phyloP scores from a whole-genome alignment of 2,888 invertebrate species.

The Dicranocentrus wangi region DNA sequence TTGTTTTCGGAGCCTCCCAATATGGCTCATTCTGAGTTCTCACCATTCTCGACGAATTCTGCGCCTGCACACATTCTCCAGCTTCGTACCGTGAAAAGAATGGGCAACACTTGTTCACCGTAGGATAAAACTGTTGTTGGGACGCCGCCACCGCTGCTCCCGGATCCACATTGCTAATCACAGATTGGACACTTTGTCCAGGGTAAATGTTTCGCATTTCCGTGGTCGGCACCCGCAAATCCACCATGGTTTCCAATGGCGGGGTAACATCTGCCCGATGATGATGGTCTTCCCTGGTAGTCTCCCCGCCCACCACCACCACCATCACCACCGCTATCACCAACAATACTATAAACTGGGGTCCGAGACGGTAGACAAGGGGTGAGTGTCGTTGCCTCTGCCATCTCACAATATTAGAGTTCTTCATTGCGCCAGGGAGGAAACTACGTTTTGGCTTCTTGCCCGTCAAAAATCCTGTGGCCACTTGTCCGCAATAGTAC shows the following conservation, averaged over 20 bases:
- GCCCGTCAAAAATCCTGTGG: neutral
- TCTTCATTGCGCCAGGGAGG: constrained; percentile 15
- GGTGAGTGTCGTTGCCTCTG: neutral
- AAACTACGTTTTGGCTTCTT: neutral
- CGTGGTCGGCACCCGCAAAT: neutral
- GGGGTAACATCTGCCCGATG: neutral
- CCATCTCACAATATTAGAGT: constrained; percentile 32
- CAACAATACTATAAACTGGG: neutral
- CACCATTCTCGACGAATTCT: constrained; percentile 48
- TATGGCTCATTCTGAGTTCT: constrained; percentile 51
- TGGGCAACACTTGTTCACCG: constrained; percentile 71
- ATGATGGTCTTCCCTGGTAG: neutral
- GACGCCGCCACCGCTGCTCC: neutral
- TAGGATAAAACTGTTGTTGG: constrained; percentile 56
- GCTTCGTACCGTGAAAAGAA: constrained; percentile 69
- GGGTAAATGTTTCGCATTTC: constrained; percentile 23
- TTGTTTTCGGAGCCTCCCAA: constrained; percentile 69
- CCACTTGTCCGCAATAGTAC: neutral
- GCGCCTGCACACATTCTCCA: constrained; percentile 67
- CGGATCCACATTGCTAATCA: constrained; percentile 15
- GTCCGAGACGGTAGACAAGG: neutral
- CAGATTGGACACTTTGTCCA: constrained; percentile 50
- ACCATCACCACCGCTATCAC: neutral
- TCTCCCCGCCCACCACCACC: neutral
- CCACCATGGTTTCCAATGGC: neutral